Base-by-base conservation (phyloP, 2,113 vertebrate genomes). In the Mirza zaza region DNA sequence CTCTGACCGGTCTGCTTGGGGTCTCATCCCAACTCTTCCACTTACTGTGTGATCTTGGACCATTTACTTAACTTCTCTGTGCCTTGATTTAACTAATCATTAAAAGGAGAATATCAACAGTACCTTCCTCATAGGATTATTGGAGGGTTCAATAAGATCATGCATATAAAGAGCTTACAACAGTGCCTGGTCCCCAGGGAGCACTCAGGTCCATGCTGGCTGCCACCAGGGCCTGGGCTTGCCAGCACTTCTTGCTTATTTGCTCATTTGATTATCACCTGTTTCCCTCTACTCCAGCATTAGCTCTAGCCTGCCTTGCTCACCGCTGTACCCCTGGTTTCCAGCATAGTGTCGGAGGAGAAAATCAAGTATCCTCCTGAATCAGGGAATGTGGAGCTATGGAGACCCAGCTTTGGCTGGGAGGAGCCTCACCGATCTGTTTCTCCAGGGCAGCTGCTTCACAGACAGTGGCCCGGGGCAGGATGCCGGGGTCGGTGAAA, bases 401-500 rank as follows among this genome's bases (percentile, higher is more conserved):
- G 71, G 39, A 71, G 68, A 45, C 36, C 32, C 10, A 42, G 52
- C n/a, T 50, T 0, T 4, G 6, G 32, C 27, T 36, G 45, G 25
- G 67, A 77, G 87, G 65, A 76, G 63, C 52, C 98, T 99, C 98
- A 99, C 99, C 99, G 9, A 99, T 99, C 88, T 99, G 98, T 93
- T 98, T 99, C 97, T 99, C 99, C 97, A 99, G 98, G 98, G 99
- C 99, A 0, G 99, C 99, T 2, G 99, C 99, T 98, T 99, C 99
- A 13, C 99, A 99, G 39, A 99, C 98, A 1, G 99, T 99, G 97
- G 99, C 99, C 98, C 99, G 99, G 90, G 99, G 99, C 97, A 99
- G 98, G 97, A 99, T 99, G 17, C 99, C 99, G 0, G 99, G 99
- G 95, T 99, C 99, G 29, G 99, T 99, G 98, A 99, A 99, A 98